Conservation (phyloP, 2,113 vertebrate genomes). For the Pachycephala philippinensis region DNA sequence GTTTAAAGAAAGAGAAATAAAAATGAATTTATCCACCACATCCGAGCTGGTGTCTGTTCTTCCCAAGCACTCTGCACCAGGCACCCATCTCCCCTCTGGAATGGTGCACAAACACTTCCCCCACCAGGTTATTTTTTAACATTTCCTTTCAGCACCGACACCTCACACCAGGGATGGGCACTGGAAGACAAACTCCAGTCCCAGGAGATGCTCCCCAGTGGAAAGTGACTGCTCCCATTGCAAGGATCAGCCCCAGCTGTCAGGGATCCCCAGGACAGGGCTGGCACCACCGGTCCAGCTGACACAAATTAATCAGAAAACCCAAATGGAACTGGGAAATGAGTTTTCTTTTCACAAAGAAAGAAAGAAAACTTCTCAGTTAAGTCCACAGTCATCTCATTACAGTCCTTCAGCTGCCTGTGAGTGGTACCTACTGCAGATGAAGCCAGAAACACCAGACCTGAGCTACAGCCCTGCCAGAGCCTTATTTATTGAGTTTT, state of each 20-base stretch:
- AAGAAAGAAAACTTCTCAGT: not conserved
- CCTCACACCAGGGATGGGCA: not conserved
- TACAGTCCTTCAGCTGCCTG: not conserved
- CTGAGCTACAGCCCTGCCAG: not conserved
- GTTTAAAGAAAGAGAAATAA: not conserved
- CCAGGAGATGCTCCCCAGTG: slow-evolving; percentile 22
- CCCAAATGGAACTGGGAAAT: not conserved
- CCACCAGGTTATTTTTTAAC: not conserved
- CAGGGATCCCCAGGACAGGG: not conserved
- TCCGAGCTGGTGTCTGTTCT: accelerated
- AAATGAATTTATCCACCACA: not conserved
- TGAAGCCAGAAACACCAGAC: not conserved
- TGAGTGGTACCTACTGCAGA: not conserved
- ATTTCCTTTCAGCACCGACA: not conserved
- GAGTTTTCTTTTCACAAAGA: not conserved
- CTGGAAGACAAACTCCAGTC: not conserved
- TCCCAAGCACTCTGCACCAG: not conserved
- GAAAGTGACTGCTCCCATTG: slow-evolving; percentile 25
- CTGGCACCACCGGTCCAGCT: not conserved
- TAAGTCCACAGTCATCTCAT: not conserved
- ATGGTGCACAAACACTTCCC: not conserved
- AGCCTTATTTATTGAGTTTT: not conserved
- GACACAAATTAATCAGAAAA: not conserved
- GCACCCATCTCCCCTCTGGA: not conserved
- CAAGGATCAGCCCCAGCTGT: not conserved